Percentiles rank a stretch among this genome's conserved stretches.
Evolutionary conservation across 2,113 vertebrate species (phyloP).

Genomic region (Xenopus laevis): DNA sequence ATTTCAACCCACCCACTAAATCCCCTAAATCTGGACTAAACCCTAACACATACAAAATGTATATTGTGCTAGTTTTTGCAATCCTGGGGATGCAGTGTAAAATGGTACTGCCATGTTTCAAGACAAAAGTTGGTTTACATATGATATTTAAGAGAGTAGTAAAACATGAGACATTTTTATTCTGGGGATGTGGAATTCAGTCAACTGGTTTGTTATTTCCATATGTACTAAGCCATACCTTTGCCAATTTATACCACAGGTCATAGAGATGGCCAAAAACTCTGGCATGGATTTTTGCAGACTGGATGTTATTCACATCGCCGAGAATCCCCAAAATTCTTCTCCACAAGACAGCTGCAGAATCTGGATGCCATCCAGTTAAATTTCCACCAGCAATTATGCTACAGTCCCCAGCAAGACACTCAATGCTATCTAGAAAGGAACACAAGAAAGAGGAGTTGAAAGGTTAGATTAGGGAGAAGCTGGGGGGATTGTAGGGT

Average conservation of each 20-base stretch:
- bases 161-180: too few relatives aligned
- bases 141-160: too few relatives aligned
- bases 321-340: constrained; percentile 93
- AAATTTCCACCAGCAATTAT: constrained; percentile 94
- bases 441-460: neutral
- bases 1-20: too few relatives aligned
- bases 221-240: constrained; percentile 65
- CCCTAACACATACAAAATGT: too few relatives aligned
- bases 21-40: too few relatives aligned
- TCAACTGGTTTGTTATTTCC: neutral
- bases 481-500: neutral
- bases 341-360: constrained; percentile 92
- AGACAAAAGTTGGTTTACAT: too few relatives aligned
- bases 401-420: constrained; percentile 89
- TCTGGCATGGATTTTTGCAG: constrained; percentile 88
- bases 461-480: neutral
- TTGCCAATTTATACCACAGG: constrained; percentile 94
- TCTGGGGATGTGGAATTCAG: too few relatives aligned
- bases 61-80: too few relatives aligned
- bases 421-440: constrained; percentile 85
- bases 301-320: constrained; percentile 90
- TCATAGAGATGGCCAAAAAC: constrained; percentile 89
- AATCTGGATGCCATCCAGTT: constrained; percentile 91
- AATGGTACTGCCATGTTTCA: too few relatives aligned
- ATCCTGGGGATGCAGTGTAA: too few relatives aligned